These are phyloP conservation scores for Pelecanoides urinatrix DNA, from an alignment of 2,113 vertebrate species.

Conservation along the genomic window DNA sequence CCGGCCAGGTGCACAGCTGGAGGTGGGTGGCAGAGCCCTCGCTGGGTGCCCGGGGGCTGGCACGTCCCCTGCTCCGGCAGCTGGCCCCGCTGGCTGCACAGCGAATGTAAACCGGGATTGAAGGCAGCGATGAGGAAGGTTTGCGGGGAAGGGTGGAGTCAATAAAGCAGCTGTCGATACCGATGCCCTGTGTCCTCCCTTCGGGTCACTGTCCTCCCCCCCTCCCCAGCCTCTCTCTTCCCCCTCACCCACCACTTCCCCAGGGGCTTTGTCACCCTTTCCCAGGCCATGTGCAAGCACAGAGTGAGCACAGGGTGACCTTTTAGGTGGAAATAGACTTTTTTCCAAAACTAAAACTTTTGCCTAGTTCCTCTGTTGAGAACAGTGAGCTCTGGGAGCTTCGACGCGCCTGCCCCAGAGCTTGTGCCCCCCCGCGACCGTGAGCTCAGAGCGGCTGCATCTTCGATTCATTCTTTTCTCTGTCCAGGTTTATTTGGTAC, in stretches of 20 bases:
- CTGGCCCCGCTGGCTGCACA: accelerated
- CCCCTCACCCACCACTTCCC: not conserved
- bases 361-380: not conserved
- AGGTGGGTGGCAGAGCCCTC: not conserved
- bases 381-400: not conserved
- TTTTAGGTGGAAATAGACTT: not conserved
- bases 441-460: accelerated
- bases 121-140: not conserved
- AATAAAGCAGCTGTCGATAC: accelerated
- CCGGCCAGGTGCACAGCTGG: too few species aligned
- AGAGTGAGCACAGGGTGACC: not conserved
- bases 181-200: not conserved
- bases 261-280: not conserved
- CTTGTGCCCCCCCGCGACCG: accelerated
- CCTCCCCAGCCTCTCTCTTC: not conserved
- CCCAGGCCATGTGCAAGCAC: not conserved
- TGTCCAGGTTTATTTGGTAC: not conserved
- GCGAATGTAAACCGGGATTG: accelerated
- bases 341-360: not conserved
- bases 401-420: accelerated
- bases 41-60: not conserved
- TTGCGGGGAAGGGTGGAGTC: not conserved
- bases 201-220: not conserved
- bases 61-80: not conserved
- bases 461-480: accelerated